Evolutionary conservation across 2,113 vertebrate genomes (phyloP).

Genomic region (Lophochroa leadbeateri): DNA sequence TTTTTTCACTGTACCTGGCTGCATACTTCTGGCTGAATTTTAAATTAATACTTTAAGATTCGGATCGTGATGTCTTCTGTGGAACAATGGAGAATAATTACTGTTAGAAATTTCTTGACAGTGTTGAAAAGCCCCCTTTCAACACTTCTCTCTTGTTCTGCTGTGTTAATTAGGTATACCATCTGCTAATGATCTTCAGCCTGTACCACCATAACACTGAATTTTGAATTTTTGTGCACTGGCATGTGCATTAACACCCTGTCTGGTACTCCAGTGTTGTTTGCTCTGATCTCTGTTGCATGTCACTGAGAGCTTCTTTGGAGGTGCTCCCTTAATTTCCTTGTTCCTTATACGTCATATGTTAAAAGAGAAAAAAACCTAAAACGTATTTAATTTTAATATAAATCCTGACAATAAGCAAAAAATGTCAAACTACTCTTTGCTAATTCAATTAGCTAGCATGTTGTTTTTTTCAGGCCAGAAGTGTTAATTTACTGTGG

Average conservation of each 20-base stretch:
- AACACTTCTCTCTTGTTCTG: neutral
- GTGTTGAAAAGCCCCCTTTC: neutral
- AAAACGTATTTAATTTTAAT: accelerated
- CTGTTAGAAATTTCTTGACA: neutral
- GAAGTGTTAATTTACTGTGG: neutral
- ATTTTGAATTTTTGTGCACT: neutral
- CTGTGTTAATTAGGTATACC: conserved; percentile 31
- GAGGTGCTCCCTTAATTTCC: neutral
- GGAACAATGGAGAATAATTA: neutral
- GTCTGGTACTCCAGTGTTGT: neutral
- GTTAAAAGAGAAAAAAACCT: neutral
- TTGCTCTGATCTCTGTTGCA: neutral
- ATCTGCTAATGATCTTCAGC: conserved; percentile 9
- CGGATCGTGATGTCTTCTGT: neutral
- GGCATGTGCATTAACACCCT: neutral
- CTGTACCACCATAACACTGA: neutral
- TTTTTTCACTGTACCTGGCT: neutral
- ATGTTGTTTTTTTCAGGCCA: neutral
- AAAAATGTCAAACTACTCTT: neutral
- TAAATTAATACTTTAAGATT: neutral
- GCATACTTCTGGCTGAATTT: neutral
- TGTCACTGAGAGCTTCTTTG: neutral
- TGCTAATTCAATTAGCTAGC: neutral
- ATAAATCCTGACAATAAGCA: neutral
- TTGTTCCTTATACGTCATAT: neutral